Evolutionary conservation across 2,797 vertebrate species (phyloP), one percentile per base, ranked within the genome.

Genomic region (Hozukius guyotensis): DNA sequence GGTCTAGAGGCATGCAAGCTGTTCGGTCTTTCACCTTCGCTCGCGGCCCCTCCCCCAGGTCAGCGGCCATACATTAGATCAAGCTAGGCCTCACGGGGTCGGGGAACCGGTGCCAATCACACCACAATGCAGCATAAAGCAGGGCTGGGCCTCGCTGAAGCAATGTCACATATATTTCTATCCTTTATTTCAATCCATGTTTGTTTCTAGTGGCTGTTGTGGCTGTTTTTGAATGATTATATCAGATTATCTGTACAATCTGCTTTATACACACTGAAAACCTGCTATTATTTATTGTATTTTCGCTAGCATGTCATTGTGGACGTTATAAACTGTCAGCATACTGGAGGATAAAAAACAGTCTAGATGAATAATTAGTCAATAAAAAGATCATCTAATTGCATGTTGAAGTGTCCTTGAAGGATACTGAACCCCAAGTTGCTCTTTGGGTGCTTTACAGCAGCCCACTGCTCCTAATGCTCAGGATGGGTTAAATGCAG

Each of bases 1-100:
- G 88, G 89, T 94, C 91, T 93, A 83, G 92, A 95, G 93, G 94
- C 94, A 95, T 87, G 93, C 94, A 94, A 94, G 94, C 94, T 94
- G 94, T 93, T 92, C 27, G 60, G 70, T 90, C 86, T 90, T 93
- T 91, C 92, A 93, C 91, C 86, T 94, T 82, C 57, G 65, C 83
- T 84, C 12, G 14, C 53, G 1, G 78, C 89, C 89, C 91, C 91
- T 86, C 92, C 93, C 90, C 81, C 86, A 85, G 91, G 93, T 94
- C 93, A 93, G 86, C 59, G 11, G 87, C 90, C 89, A 92, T 91
- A 87, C 90, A 90, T 92, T 85, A 89, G 87, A 92, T 93, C 90
- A 94, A 81, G 78, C 81, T 22, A 62, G 90, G 87, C 90, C 91
- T 89, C 90, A 63, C 57, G 16, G 85, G 91, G 88, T 91, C 76